These are phyloP conservation scores for Murina feae DNA, from an alignment of 2,113 vertebrate species.

Conservation along the genomic window DNA sequence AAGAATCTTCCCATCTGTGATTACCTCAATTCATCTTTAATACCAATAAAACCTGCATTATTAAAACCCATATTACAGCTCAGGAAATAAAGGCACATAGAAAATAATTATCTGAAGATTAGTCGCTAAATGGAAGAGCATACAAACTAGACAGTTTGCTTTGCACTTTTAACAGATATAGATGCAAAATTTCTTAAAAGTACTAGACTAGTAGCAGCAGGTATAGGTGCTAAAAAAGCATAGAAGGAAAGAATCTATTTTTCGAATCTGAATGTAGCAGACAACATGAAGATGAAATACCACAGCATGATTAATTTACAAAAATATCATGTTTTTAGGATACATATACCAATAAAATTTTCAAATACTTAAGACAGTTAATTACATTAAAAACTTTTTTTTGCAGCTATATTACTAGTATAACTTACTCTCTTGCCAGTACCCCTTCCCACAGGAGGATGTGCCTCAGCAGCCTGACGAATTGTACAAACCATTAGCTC, in stretches of 20 bases:
- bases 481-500: constrained; percentile 98
- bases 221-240: not conserved
- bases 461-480: constrained; percentile 96
- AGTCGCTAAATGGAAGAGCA: not conserved
- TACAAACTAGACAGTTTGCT: not conserved
- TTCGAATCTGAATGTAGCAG: not conserved
- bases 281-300: constrained; percentile 15
- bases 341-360: not conserved
- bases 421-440: constrained; percentile 94
- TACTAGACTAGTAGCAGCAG: not conserved
- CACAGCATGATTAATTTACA: not conserved
- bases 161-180: not conserved
- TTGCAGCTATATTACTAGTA: not conserved
- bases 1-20: not conserved
- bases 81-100: not conserved
- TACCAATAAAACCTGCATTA: not conserved
- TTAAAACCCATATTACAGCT: not conserved
- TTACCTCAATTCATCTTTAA: not conserved
- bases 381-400: not conserved
- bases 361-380: constrained; percentile 18
- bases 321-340: not conserved
- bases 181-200: not conserved
- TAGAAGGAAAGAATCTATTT: not conserved
- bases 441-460: constrained; percentile 97
- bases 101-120: not conserved